Percentiles rank a stretch among this genome's conserved stretches.
These are phyloP conservation scores for Aleiodes testaceus DNA, from an alignment of 2,888 invertebrate genomes.

Conservation along the genomic window DNA sequence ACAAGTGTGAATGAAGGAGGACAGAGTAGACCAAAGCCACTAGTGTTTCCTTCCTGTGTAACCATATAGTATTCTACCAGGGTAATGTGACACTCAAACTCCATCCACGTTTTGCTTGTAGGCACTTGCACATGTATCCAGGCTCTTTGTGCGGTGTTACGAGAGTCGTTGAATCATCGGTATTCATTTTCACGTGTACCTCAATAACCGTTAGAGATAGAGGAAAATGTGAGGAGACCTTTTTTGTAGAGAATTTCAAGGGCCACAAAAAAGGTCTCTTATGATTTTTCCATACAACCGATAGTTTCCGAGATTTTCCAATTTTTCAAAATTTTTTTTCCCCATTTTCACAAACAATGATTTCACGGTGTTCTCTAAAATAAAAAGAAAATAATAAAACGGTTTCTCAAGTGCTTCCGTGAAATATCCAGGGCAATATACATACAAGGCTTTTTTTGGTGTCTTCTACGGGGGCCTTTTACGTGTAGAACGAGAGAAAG, in stretches of 20 bases:
- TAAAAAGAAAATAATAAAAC: neutral
- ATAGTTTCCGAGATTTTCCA: no score
- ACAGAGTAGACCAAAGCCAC: constrained; percentile 53
- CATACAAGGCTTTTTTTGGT: constrained; percentile 3
- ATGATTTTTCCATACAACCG: no score
- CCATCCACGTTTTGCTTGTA: neutral
- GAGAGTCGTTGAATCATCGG: no score
- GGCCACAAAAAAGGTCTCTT: no score
- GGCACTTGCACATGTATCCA: neutral
- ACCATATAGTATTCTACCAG: constrained; percentile 61
- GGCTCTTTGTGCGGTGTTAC: neutral
- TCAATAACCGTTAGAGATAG: no score
- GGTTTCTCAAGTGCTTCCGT: constrained; percentile 37
- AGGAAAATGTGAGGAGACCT: no score
- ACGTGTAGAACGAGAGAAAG: constrained; percentile 8
- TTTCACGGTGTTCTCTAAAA: no score
- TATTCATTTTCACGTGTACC: no score
- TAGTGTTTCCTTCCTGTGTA: constrained; percentile 73
- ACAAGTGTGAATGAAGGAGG: constrained; percentile 35
- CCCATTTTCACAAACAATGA: no score
- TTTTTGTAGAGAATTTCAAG: no score
- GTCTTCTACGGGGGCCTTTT: constrained; percentile 3
- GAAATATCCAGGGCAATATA: constrained; percentile 28
- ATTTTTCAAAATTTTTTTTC: no score
- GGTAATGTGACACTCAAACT: constrained; percentile 65